phyloP scores from a whole-genome alignment of 2,888 invertebrate genomes.

The Lasioglossum calceatum region DNA sequence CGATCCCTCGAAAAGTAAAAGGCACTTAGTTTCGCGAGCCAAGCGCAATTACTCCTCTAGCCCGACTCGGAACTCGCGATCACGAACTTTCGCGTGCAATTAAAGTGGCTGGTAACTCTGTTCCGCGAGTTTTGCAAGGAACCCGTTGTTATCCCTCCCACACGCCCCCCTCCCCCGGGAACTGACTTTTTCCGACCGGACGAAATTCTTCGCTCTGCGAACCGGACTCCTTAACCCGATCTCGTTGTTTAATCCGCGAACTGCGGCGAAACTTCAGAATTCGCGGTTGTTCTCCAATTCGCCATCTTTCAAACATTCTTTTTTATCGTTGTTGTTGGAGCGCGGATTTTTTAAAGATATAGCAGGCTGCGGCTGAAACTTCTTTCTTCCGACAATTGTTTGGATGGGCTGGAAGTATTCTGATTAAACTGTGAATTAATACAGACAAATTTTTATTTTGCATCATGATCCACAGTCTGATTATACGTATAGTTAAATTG shows the following conservation, averaged over 20 bases:
- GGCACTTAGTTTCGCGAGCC: conserved; percentile 22
- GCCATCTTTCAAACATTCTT: background rate
- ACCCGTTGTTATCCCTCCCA: background rate
- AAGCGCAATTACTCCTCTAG: conserved; percentile 25
- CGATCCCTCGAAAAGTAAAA: conserved; percentile 50
- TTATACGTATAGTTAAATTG: too few relatives aligned
- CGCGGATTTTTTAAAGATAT: background rate
- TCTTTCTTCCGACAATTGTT: background rate
- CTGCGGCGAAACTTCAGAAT: background rate
- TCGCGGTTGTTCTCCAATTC: background rate
- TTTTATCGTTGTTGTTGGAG: background rate
- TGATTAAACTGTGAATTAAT: too few relatives aligned
- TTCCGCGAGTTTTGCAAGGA: conserved; percentile 27
- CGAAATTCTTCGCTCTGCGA: background rate
- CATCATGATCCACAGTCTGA: too few relatives aligned
- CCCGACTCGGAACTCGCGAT: conserved; percentile 30
- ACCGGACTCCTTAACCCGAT: background rate
- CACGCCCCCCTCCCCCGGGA: background rate
- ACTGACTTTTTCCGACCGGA: background rate
- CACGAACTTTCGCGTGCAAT: conserved; percentile 42
- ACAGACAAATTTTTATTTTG: too few relatives aligned
- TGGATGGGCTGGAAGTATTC: background rate
- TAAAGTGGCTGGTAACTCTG: conserved; percentile 22
- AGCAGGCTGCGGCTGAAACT: background rate
- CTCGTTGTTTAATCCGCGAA: background rate